phyloP scores from a whole-genome alignment of 2,888 invertebrate species.

The Blastobasis adustella region DNA sequence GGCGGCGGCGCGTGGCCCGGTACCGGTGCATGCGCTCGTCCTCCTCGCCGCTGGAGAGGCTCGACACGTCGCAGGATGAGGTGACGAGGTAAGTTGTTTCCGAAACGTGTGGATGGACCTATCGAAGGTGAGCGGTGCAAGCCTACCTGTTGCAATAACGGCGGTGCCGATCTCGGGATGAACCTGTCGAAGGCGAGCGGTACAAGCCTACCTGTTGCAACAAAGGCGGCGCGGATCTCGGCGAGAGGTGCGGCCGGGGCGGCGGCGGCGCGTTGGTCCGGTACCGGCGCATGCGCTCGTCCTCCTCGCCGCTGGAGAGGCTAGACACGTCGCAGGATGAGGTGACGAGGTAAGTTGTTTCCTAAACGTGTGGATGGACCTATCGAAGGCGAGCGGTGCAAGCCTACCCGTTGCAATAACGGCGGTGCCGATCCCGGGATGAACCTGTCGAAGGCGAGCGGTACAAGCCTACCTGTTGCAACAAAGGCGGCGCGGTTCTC shows the following conservation, averaged over 20 bases:
- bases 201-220: conserved; percentile 27
- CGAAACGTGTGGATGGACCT: neutral
- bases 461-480: conserved; percentile 27
- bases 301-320: neutral
- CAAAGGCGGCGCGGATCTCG: conserved; percentile 5
- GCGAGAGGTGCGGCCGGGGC: conserved; percentile 18
- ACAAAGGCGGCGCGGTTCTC: conserved; percentile 3
- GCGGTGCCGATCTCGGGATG: too few relatives aligned
- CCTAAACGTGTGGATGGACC: neutral
- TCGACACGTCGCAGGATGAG: conserved; percentile 66
- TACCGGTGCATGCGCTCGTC: conserved; percentile 67
- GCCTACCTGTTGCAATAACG: too few relatives aligned
- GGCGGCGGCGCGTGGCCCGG: conserved; percentile 39
- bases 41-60: conserved; percentile 69
- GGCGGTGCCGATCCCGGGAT: too few relatives aligned
- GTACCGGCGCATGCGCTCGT: conserved; percentile 4
- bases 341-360: neutral
- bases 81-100: too few relatives aligned
- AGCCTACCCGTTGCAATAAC: too few relatives aligned
- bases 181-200: neutral
- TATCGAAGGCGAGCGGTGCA: too few relatives aligned
- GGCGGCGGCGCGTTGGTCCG: conserved; percentile 23
- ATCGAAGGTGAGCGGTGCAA: too few relatives aligned
- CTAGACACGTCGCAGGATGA: neutral
- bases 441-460: too few relatives aligned